Evolutionary conservation across 2,113 vertebrate species (phyloP).

Genomic region (Butastur rufipennis): DNA sequence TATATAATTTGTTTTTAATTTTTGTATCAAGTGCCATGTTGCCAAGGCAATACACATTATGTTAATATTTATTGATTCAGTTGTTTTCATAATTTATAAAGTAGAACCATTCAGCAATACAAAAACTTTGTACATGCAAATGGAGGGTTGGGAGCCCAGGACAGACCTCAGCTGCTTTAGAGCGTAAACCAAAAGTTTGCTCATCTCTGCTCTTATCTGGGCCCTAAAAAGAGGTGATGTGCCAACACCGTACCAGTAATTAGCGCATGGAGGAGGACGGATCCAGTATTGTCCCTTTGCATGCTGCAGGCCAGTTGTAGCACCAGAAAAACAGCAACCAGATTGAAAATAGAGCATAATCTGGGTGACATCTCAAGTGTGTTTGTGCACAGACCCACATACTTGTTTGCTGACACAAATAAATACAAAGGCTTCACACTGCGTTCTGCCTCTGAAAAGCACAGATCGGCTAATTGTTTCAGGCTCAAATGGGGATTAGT

Average conservation of each 20-base stretch:
- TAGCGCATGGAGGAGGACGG: not conserved
- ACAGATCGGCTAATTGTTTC: constrained; percentile 25
- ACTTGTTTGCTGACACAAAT: constrained; percentile 38
- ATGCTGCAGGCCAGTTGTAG: not conserved
- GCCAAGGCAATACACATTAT: constrained; percentile 60
- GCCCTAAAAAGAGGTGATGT: not conserved
- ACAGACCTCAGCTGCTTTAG: not conserved
- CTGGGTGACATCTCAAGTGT: constrained; percentile 22
- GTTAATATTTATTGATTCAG: constrained; percentile 63
- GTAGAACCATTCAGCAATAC: not conserved
- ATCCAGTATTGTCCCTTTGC: not conserved
- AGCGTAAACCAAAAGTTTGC: not conserved
- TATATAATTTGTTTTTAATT: constrained; percentile 61
- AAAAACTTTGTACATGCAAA: not conserved
- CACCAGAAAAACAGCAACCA: not conserved
- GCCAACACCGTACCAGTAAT: not conserved
- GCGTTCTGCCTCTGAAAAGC: not conserved
- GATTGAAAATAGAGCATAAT: constrained; percentile 6
- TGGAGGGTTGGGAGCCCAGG: not conserved
- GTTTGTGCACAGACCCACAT: not conserved
- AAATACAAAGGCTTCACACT: constrained; percentile 23
- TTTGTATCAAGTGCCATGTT: constrained; percentile 49
- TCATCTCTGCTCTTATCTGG: not conserved
- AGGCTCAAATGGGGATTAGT: constrained; percentile 49
- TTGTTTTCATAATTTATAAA: constrained; percentile 33